Evolutionary conservation across 2,888 invertebrate species (phyloP), one percentile per base, ranked within the genome.

Genomic region (Sinelater perroti): DNA sequence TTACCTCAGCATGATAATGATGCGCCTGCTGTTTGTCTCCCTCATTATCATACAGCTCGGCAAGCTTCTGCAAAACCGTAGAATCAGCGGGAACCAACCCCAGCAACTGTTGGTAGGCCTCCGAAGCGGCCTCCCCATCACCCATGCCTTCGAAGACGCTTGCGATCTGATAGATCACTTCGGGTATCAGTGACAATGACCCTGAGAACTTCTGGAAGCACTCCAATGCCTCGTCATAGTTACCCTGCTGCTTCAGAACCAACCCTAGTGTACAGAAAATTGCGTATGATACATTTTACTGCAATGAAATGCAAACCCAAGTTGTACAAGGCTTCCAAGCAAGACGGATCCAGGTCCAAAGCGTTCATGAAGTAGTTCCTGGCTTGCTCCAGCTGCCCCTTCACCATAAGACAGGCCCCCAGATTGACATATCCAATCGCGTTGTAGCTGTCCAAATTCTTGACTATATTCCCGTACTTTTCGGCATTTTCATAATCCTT

Each of bases 1-100:
- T 79, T 77, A 90, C 91, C 76, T 93, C 92, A 71, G 85, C 86
- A 71, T 91, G 87, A 76, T 89, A 91, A 70, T 91, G 90, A 78
- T 90, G 90, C 0, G 95, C 93, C 74, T 92, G 92, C 68, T 93
- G 92, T 66, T 93, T 89, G 78, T 99, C 98, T 1, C 94, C 95
- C 70, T 92, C 87, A 56, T 86, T 87, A 70, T 95, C 95, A 75
- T 93, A 95, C 70, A 98, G 84, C 70, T 92, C 88, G 0, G 96
- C 98, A 51, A 97, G 83, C 72, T 93, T 92, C 69, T 92, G 89
- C 40, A 97, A 85, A 40, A 97, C 87, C 30, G 90, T 89, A 0
- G 95, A 91, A 78, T 99, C 99, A 68, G 93, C 91, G 1, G 96
- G 90, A 14, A 90, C 87, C 49, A 93, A 83, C 24, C 93, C 90